phyloP scores from a whole-genome alignment of 2,888 invertebrate species.

The Sacculina carcini region DNA sequence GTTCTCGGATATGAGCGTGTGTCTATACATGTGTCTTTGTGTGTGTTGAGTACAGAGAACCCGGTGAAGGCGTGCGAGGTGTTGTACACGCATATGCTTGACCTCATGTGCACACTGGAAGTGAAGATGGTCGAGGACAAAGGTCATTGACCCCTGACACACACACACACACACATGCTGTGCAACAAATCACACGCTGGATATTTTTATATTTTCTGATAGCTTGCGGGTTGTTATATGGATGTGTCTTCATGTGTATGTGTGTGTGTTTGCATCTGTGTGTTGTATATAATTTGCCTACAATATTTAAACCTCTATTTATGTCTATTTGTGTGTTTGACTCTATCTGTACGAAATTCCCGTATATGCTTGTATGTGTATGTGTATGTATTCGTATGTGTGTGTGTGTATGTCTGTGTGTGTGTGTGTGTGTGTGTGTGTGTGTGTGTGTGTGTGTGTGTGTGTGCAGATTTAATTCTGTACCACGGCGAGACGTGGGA shows the following conservation, averaged over 20 bases:
- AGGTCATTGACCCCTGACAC: constrained; percentile 29
- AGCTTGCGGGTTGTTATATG: neutral
- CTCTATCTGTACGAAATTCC: too few relatives aligned
- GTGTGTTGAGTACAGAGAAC: constrained; percentile 30
- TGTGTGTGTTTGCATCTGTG: constrained; percentile 1
- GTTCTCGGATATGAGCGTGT: too few relatives aligned
- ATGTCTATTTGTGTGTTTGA: neutral
- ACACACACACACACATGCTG: too few relatives aligned
- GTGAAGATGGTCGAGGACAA: constrained; percentile 73
- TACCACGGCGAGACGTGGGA: constrained; percentile 99
- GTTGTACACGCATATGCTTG: constrained; percentile 61
- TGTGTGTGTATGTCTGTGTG: neutral
- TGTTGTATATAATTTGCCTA: neutral
- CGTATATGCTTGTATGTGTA: too few relatives aligned
- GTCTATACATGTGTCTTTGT: too few relatives aligned
- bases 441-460: neutral
- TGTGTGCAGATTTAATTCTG: constrained; percentile 45
- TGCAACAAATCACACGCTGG: too few relatives aligned
- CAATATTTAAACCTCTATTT: neutral
- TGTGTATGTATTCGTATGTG: too few relatives aligned
- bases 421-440: neutral
- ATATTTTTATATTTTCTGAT: too few relatives aligned
- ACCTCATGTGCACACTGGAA: constrained; percentile 57
- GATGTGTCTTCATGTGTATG: constrained; percentile 1
- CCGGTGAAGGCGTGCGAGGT: constrained; percentile 77